These are phyloP conservation scores for Litoditis marina DNA, from an alignment of 2,888 invertebrate genomes.

Conservation along the genomic window DNA sequence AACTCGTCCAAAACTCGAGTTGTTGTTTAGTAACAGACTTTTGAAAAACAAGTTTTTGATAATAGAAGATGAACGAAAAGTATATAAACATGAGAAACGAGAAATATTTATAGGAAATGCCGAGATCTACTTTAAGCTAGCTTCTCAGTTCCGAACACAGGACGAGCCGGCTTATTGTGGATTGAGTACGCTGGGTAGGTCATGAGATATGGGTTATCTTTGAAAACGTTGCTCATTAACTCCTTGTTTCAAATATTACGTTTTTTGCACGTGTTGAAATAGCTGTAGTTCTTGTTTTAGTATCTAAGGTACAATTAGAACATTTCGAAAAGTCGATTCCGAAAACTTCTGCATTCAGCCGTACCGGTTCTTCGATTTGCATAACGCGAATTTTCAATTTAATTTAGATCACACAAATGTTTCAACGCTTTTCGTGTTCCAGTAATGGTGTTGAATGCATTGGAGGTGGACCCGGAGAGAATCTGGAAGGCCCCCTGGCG, in stretches of 20 bases:
- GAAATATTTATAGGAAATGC: conserved; percentile 58
- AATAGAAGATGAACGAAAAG: too few relatives aligned
- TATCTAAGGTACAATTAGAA: background rate
- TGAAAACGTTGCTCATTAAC: background rate
- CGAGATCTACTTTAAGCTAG: conserved; percentile 63
- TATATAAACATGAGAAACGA: too few relatives aligned
- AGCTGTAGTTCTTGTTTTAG: background rate
- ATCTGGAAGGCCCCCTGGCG: conserved; percentile 64
- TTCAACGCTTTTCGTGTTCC: conserved; percentile 16
- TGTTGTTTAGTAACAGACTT: too few relatives aligned
- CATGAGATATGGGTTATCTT: background rate
- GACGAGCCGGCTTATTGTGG: conserved; percentile 65
- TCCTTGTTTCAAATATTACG: background rate
- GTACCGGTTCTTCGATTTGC: too few relatives aligned
- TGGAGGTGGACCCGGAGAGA: conserved; percentile 62
- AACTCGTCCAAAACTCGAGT: too few relatives aligned
- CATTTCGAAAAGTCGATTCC: too few relatives aligned
- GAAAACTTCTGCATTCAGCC: too few relatives aligned
- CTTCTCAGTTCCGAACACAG: conserved; percentile 64
- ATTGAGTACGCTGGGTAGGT: conserved; percentile 63
- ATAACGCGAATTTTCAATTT: too few relatives aligned
- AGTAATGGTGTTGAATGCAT: conserved; percentile 62
- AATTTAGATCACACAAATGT: background rate
- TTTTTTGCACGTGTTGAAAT: background rate
- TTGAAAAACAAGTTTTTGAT: too few relatives aligned